phyloP scores from a whole-genome alignment of 2,888 invertebrate species.

The Scotopteryx bipunctaria region DNA sequence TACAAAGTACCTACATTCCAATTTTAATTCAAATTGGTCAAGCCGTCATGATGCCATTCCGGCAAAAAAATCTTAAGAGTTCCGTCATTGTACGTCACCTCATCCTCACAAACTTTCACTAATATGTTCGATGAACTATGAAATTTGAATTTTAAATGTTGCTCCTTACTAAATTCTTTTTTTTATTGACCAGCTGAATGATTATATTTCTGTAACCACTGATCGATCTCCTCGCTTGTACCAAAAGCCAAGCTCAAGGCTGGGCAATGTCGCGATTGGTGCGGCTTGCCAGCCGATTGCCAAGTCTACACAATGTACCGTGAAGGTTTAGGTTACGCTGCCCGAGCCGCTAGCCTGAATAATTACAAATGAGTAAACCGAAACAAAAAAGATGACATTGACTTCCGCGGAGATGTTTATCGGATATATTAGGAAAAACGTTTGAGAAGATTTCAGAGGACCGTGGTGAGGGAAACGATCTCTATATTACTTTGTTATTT shows the following conservation, averaged over 20 bases:
- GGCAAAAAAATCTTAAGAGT: too few relatives aligned
- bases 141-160: too few relatives aligned
- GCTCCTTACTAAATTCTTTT: too few relatives aligned
- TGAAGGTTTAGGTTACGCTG: constrained; percentile 66
- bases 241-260: constrained; percentile 54
- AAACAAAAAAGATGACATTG: constrained; percentile 14
- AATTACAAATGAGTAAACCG: constrained; percentile 27
- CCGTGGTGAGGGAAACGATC: too few relatives aligned
- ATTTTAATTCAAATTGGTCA: too few relatives aligned
- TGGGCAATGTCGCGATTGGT: constrained; percentile 55
- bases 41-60: too few relatives aligned
- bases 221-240: constrained; percentile 33
- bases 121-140: too few relatives aligned
- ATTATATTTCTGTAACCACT: background rate
- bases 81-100: too few relatives aligned
- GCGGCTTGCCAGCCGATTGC: constrained; percentile 46
- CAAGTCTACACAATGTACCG: constrained; percentile 52
- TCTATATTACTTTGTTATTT: too few relatives aligned
- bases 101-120: too few relatives aligned
- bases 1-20: too few relatives aligned
- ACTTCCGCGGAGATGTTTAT: constrained; percentile 14
- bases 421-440: constrained; percentile 4
- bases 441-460: constrained; percentile 2
- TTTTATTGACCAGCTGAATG: too few relatives aligned
- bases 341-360: constrained; percentile 22